Conservation (phyloP, 2,888 invertebrate species). For the Brenthis hecate region DNA sequence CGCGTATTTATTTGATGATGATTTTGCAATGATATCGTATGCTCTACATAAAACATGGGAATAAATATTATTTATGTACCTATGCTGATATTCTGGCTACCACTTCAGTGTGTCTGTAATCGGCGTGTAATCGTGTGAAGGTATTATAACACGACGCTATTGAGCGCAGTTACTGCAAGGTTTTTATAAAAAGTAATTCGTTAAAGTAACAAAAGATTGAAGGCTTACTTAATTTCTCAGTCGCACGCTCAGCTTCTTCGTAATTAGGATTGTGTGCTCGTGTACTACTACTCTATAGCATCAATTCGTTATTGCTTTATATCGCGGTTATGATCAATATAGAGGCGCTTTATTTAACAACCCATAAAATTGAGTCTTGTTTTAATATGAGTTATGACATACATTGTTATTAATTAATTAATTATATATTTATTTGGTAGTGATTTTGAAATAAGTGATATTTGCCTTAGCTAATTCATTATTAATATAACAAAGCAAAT, state of each 20-base stretch:
- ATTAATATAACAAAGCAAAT: too few relatives aligned
- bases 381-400: too few relatives aligned
- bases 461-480: too few relatives aligned
- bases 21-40: too few relatives aligned
- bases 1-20: too few relatives aligned
- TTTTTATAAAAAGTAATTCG: conserved; percentile 69
- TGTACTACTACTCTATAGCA: conserved; percentile 48
- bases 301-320: conserved; percentile 54
- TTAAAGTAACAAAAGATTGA: conserved; percentile 73
- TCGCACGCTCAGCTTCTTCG: conserved; percentile 68
- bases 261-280: conserved; percentile 67
- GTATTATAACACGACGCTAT: conserved; percentile 65
- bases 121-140: conserved; percentile 71
- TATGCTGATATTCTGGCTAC: conserved; percentile 15
- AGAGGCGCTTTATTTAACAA: not conserved
- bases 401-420: too few relatives aligned
- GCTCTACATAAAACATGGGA: too few relatives aligned
- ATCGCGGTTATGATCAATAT: conserved; percentile 3
- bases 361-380: not conserved
- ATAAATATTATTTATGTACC: not conserved
- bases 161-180: conserved; percentile 71
- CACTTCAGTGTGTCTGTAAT: conserved; percentile 59
- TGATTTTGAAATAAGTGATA: too few relatives aligned
- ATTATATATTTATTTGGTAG: too few relatives aligned
- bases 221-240: conserved; percentile 76